Evolutionary conservation across 2,888 invertebrate genomes (phyloP), one percentile per base, ranked within the genome.

Genomic region (Oegoconia quadripuncta): DNA sequence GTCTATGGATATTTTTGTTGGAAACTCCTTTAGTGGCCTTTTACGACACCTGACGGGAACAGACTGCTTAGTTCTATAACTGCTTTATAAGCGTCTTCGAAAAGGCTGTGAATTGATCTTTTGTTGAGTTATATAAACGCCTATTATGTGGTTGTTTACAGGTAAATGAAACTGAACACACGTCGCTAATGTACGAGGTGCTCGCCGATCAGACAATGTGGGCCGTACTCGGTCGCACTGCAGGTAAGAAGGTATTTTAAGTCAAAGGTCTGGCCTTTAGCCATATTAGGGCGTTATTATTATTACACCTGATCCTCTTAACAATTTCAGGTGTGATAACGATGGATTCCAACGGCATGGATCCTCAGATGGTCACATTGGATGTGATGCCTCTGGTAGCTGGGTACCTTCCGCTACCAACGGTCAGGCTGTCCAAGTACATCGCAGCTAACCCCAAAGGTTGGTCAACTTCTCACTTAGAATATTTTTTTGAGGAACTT

Each of bases 311-410:
- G 5, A 11, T 26, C 5, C 4, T n/a, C n/a, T n/a, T n/a, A n/a
- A n/a, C n/a, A n/a, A 23, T 74, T 77, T 0, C 62, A 93, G 94
- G 93, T 41, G 92, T 94, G 3, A 90, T 94, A 50, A 90, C 91
- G 11, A 89, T 95, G 83, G 86, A 86, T 29, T 50, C 70, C 0
- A 92, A 90, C 42, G 89, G 90, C 34, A 86, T 89, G 3, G 91
- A 91, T 40, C 89, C 91, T 7, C 95, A 95, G 72, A 90, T 89
- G 28, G 94, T 97, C 32, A 91, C 92, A 0, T 75, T 98, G 49
- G 97, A 97, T 60, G 95, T 97, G 22, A 96, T 97, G 94, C 97
- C 97, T 2, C 80, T 98, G n/a, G 93, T 93, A 14, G 94, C 96
- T 14, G 98, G 98, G 13, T 95, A 93, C 71, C 87, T 97, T 47